These are phyloP conservation scores for Xylota sylvarum DNA, from an alignment of 2,888 invertebrate species.

Conservation along the genomic window DNA sequence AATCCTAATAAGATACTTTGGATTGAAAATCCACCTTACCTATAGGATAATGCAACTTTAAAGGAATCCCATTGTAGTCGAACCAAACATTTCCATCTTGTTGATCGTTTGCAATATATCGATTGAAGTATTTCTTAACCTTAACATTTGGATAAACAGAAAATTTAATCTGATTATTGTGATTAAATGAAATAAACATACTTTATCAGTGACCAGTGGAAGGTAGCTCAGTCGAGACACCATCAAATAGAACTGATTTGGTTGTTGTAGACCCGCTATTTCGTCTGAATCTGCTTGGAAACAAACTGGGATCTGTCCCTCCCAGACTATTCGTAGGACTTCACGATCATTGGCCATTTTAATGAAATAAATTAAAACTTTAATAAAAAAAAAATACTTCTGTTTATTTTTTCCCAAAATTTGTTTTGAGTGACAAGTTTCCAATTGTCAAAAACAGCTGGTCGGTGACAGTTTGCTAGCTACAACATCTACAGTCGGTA, in stretches of 20 bases:
- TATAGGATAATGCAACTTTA: slow-evolving; percentile 95
- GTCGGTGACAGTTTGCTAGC: neutral
- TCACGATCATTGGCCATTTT: slow-evolving; percentile 97
- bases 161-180: neutral
- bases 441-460: slow-evolving; percentile 37
- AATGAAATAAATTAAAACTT: neutral
- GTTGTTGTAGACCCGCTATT: slow-evolving; percentile 94
- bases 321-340: slow-evolving; percentile 97
- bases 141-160: slow-evolving; percentile 81
- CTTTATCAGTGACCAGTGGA: slow-evolving; percentile 97
- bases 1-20: too few relatives aligned
- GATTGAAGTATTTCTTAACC: slow-evolving; percentile 95
- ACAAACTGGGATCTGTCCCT: slow-evolving; percentile 96
- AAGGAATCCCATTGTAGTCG: slow-evolving; percentile 95
- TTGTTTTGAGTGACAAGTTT: slow-evolving; percentile 41
- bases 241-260: slow-evolving; percentile 97
- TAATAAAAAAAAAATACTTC: slow-evolving; percentile 19
- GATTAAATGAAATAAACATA: slow-evolving; percentile 82
- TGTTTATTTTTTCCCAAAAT: slow-evolving; percentile 54
- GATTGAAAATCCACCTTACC: slow-evolving; percentile 79
- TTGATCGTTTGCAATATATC: slow-evolving; percentile 92
- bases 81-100: slow-evolving; percentile 97
- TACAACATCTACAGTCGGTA: neutral
- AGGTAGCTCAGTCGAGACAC: slow-evolving; percentile 97
- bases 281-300: slow-evolving; percentile 96